Evolutionary conservation across 2,113 vertebrate species (phyloP).

Genomic region (Engystomops pustulosus): DNA sequence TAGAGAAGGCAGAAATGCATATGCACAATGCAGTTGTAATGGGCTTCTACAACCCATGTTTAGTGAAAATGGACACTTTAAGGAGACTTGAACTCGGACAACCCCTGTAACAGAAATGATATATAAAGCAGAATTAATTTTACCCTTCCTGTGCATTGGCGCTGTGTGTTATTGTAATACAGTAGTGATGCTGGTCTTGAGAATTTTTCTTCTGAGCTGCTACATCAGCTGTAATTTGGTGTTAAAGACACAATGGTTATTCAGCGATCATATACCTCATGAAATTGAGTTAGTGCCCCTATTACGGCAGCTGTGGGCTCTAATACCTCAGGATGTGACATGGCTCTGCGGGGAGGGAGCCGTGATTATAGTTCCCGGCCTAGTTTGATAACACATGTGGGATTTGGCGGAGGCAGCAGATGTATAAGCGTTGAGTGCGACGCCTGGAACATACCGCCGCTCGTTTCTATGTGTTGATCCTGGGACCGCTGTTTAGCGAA

Average conservation of each 20-base stretch:
- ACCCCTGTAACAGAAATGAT: too few species aligned
- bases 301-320: conserved; percentile 37
- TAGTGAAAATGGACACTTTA: too few species aligned
- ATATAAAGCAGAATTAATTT: neutral
- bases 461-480: neutral
- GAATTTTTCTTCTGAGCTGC: conserved; percentile 4
- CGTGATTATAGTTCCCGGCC: conserved; percentile 26
- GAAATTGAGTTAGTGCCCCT: conserved; percentile 25
- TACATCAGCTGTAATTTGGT: neutral
- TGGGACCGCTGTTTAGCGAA: conserved; percentile 38
- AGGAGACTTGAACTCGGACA: too few species aligned
- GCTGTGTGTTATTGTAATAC: neutral
- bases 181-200: neutral
- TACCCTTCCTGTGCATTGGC: neutral
- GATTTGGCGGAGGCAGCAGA: conserved; percentile 34
- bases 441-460: neutral
- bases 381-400: conserved; percentile 26
- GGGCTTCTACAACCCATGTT: too few species aligned
- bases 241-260: conserved; percentile 20
- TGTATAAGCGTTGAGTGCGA: neutral
- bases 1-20: too few species aligned
- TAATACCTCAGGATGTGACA: conserved; percentile 37
- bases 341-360: conserved; percentile 21
- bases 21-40: too few species aligned
- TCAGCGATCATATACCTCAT: conserved; percentile 23